phyloP scores from a whole-genome alignment of 2,797 vertebrate genomes.

The Salarias fasciatus region DNA sequence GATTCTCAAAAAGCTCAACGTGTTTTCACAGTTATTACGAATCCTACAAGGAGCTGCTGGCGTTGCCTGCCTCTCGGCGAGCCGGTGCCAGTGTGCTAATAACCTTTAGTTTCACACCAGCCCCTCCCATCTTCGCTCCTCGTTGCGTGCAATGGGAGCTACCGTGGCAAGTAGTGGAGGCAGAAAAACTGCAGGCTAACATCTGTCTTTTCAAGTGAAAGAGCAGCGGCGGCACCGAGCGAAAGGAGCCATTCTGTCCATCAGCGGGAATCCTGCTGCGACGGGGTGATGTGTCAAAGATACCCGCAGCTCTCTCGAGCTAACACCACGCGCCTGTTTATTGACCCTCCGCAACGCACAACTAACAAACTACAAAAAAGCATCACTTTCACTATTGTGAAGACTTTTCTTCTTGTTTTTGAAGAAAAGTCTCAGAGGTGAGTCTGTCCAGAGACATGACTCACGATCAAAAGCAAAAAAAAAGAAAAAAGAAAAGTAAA shows the following conservation, averaged over 20 bases:
- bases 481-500: too few species aligned
- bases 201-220: conserved; percentile 70
- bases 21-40: conserved; percentile 3
- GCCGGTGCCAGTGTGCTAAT: conserved; percentile 25
- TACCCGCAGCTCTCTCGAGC: conserved; percentile 33
- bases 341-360: too few species aligned
- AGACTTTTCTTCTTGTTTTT: too few species aligned
- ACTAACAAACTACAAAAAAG: too few species aligned
- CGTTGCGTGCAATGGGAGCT: conserved; percentile 21
- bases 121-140: conserved; percentile 12
- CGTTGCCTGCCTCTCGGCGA: not conserved
- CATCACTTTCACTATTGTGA: too few species aligned
- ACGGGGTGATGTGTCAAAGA: conserved; percentile 5
- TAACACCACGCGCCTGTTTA: conserved; percentile 12
- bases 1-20: conserved; percentile 1
- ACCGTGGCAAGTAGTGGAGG: conserved; percentile 52
- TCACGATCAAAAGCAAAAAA: too few species aligned
- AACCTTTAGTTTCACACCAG: conserved; percentile 50
- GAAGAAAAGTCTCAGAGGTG: too few species aligned
- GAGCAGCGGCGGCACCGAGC: conserved; percentile 36
- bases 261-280: conserved; percentile 54
- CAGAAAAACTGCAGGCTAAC: conserved; percentile 51
- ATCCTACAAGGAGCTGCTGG: conserved; percentile 8
- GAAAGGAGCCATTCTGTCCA: conserved; percentile 54
- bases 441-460: too few species aligned